Conservation (phyloP, 2,888 invertebrate species). For the Phortica magna region DNA sequence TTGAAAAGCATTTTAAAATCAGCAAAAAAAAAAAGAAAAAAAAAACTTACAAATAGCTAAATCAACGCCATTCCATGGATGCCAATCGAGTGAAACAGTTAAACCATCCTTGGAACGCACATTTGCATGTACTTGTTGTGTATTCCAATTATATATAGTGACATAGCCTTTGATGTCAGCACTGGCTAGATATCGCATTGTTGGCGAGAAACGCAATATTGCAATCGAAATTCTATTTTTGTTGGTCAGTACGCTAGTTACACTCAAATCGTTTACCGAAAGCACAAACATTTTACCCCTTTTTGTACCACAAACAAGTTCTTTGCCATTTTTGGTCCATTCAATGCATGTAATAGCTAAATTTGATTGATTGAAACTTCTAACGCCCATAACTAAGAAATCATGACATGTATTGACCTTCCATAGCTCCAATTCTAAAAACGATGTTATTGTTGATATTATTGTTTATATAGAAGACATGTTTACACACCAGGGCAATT, state of each 20-base stretch:
- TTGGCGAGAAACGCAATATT: slow-evolving; percentile 71
- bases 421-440: slow-evolving; percentile 74
- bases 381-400: slow-evolving; percentile 65
- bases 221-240: slow-evolving; percentile 61
- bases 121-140: slow-evolving; percentile 56
- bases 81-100: slow-evolving; percentile 76
- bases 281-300: slow-evolving; percentile 66
- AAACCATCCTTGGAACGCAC: slow-evolving; percentile 58
- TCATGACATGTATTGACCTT: slow-evolving; percentile 56
- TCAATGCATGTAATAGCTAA: slow-evolving; percentile 67
- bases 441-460: not conserved
- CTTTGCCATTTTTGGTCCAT: slow-evolving; percentile 65
- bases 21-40: not conserved
- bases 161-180: slow-evolving; percentile 69
- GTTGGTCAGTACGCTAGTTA: slow-evolving; percentile 50
- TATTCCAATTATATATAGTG: slow-evolving; percentile 63
- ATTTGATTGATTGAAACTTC: slow-evolving; percentile 56
- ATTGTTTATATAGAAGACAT: not conserved
- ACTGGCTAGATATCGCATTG: slow-evolving; percentile 71
- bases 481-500: slow-evolving; percentile 61
- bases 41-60: slow-evolving; percentile 74
- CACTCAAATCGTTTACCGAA: slow-evolving; percentile 49
- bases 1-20: not conserved
- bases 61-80: slow-evolving; percentile 78
- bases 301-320: slow-evolving; percentile 71